Evolutionary conservation across 2,797 vertebrate genomes (phyloP), one percentile per base, ranked within the genome.

Genomic region (Allobates femoralis): DNA sequence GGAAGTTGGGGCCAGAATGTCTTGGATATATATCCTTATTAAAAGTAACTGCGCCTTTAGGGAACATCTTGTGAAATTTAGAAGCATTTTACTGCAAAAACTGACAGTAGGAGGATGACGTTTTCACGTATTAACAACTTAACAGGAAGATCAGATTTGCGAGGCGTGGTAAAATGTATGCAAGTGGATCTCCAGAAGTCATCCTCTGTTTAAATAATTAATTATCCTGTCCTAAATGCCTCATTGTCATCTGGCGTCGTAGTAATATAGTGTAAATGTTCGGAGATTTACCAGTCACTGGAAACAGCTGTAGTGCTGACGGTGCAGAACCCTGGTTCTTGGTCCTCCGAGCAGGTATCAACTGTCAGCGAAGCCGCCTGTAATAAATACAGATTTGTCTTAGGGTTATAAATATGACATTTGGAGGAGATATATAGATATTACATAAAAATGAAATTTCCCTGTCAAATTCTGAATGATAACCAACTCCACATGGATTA

Each of bases 331-430:
- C 97, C 98, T 6, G 96, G 94, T 79, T 99, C 97, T 90, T 98
- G 97, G 89, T 97, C 96, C 34, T 99, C 98, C 0, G 97, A 95
- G 88, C 98, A 99, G 56, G 97, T 94, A 91, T 99, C 97, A 79
- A 99, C 97, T 0, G 98, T 99, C 90, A 99, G 93, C 1, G 98
- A 99, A 0, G 98, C 98, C 12, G 97, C 98, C 98, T 99, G 73
- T 7, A 89, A 90, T 26, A 79, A 64, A 46, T 5, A 46, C 41
- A 84, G 58, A 46, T 83, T 60, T n/a, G 75, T 30, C 60, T 60
- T 62, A 62, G 23, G 10, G 26, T 74, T 79, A 79, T 5, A 50
- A n/a, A 74, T 74, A 50, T 12, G 26, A 62, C 60, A 10, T 28
- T 26, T 62, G 23, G n/a, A 26, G 10, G 8, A 3, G 60, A 14